A percentile compares a stretch with the other conserved stretches of the same genome.
Evolutionary conservation across 2,113 vertebrate species (phyloP).

Genomic region (Mesitornis unicolor): DNA sequence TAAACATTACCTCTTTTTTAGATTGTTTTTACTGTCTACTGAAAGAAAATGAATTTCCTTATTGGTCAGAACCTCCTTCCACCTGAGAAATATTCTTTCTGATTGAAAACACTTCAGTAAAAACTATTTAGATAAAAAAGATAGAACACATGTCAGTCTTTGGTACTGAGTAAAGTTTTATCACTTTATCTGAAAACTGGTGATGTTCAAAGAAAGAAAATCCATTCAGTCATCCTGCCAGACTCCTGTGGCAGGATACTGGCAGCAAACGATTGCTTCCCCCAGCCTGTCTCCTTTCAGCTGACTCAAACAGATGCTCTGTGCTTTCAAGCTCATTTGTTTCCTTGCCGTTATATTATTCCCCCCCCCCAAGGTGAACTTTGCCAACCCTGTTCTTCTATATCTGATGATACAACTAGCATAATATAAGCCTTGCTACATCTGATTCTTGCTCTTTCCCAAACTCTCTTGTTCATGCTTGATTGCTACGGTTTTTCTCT

Average conservation of each 20-base stretch:
- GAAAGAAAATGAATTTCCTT: background rate
- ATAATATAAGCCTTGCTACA: background rate
- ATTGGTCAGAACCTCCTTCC: background rate
- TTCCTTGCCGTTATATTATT: constrained; percentile 17
- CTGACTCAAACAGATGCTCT: constrained; percentile 41
- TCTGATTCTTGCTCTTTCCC: background rate
- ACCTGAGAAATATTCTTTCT: background rate
- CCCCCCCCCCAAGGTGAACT: background rate
- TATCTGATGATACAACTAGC: background rate
- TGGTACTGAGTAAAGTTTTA: constrained; percentile 37
- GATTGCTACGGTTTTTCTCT: background rate
- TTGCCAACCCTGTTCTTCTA: background rate
- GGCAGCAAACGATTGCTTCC: constrained; percentile 26
- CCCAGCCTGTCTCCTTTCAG: constrained; percentile 16
- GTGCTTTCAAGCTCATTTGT: constrained; percentile 17
- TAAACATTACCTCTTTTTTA: background rate
- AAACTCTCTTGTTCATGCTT: background rate
- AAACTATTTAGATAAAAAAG: background rate
- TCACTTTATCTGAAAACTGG: constrained; percentile 18
- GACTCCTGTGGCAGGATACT: constrained; percentile 13
- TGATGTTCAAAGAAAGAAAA: constrained; percentile 59
- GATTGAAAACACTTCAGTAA: constrained; percentile 36
- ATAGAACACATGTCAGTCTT: background rate
- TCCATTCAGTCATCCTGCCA: constrained; percentile 23
- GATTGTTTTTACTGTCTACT: background rate